Evolutionary conservation across 2,113 vertebrate species (phyloP), one percentile per base, ranked within the genome.

Genomic region (Platichthys flesus): DNA sequence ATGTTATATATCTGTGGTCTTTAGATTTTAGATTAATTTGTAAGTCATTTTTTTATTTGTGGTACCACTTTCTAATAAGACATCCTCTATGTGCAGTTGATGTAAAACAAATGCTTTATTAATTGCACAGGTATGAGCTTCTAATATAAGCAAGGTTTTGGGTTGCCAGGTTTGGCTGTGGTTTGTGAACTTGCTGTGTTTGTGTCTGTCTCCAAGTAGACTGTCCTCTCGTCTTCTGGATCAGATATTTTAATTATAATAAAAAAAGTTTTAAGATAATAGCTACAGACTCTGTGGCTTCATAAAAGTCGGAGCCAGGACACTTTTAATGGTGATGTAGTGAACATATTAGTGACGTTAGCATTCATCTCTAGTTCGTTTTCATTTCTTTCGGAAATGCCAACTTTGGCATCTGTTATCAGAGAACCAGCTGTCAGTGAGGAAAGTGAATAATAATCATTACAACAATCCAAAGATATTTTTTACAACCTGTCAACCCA

Each of bases 11-110:
- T 65, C 12, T 59, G 28, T 77, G 65, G 69, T 71, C 57, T 69
- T 68, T 37, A 62, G 59, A 63, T 67, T 78, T 75, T 70, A 71
- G 58, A 14, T 74, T 18, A 4, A 56, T 77, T 24, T 67, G 16
- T 31, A 8, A 37, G n/a, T 65, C 49, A 7, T 31, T 47, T 76
- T 26, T 60, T 40, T 5, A 42, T 57, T 47, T 55, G 12, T 57
- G 26, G n/a, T 66, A 60, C 70, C 51, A 31, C 42, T 23, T 40
- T 37, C 23, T 37, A 8, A 58, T 57, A 18, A 31, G 54, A 23
- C 51, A 3, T 62, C 15, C 45, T 13, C 45, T 47, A 4, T 47
- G 42, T 12, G 42, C 42, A 47, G 9, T 20, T 78, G 58, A 35
- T 67, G 9, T 51, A 1, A 15, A 3, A 28, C 16, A 47, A 47